These are phyloP conservation scores for Sinosuthora webbiana DNA, from an alignment of 2,113 vertebrate species.

Conservation along the genomic window DNA sequence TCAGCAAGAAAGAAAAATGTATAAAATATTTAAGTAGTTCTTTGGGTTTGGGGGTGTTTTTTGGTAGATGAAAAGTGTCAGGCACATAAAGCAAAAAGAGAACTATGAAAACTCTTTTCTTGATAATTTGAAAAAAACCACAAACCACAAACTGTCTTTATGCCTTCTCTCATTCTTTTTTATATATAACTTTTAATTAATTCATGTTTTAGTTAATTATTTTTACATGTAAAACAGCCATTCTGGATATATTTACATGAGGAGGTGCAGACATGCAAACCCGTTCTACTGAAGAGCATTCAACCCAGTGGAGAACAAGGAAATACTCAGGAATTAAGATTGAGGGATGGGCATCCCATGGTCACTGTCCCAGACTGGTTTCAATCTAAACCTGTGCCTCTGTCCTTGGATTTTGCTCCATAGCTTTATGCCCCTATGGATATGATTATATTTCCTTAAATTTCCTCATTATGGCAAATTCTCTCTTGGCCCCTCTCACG, in stretches of 20 bases:
- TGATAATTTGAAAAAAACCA: not conserved
- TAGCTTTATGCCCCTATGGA: not conserved
- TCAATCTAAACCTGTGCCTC: too few relatives aligned
- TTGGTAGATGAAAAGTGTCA: not conserved
- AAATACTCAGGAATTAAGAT: not conserved
- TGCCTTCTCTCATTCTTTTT: not conserved
- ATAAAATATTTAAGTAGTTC: not conserved
- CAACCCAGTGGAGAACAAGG: not conserved
- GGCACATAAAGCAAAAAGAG: not conserved
- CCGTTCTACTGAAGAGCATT: fast-evolving
- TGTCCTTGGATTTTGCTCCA: not conserved
- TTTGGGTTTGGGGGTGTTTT: not conserved
- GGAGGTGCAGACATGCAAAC: not conserved
- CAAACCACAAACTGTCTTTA: not conserved
- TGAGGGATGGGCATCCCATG: not conserved
- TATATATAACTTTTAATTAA: too few relatives aligned
- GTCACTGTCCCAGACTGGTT: not conserved
- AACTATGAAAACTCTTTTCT: not conserved
- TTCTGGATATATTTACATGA: not conserved
- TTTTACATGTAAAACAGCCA: not conserved
- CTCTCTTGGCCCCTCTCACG: not conserved
- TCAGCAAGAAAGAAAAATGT: not conserved
- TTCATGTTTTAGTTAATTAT: not conserved
- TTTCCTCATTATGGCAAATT: not conserved
- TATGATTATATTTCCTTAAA: not conserved